These are phyloP conservation scores for Eupelmus urozonus DNA, from an alignment of 2,888 invertebrate genomes.

Conservation along the genomic window DNA sequence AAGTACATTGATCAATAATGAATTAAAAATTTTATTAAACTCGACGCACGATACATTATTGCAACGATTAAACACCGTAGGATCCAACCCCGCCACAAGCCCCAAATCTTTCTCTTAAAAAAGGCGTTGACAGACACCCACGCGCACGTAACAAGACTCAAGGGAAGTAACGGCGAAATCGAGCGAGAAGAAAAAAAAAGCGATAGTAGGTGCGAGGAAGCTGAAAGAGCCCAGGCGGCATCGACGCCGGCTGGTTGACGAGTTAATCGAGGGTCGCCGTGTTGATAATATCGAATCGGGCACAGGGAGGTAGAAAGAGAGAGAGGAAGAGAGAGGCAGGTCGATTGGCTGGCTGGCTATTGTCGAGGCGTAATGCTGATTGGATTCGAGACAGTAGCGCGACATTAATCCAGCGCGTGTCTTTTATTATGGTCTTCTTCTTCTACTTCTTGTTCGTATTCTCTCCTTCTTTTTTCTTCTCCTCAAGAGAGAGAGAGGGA, in stretches of 20 bases:
- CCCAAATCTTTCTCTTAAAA: no score
- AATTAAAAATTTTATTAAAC: no score
- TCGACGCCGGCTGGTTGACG: conserved; percentile 60
- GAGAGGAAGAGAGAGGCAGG: conserved; percentile 44
- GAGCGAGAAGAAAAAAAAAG: background rate
- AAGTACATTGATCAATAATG: no score
- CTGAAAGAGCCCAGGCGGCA: background rate
- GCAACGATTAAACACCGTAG: no score
- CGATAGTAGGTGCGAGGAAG: conserved; percentile 31
- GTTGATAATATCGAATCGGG: conserved; percentile 68
- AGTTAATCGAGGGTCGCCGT: conserved; percentile 61
- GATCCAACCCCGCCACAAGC: no score
- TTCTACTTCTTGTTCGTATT: conserved; percentile 7
- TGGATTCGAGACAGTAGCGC: conserved; percentile 75
- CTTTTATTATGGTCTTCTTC: conserved; percentile 73
- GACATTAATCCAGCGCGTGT: conserved; percentile 76
- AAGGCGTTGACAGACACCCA: no score
- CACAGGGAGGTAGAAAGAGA: conserved; percentile 19
- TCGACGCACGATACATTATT: no score
- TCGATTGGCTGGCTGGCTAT: conserved; percentile 76
- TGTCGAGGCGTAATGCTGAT: conserved; percentile 77
- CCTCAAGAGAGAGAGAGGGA: background rate
- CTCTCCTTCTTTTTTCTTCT: background rate
- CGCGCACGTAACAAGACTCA: no score
- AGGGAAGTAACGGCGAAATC: background rate